phyloP scores from a whole-genome alignment of 1,140 invertebrate species.

The Heliconius melpomene region DNA sequence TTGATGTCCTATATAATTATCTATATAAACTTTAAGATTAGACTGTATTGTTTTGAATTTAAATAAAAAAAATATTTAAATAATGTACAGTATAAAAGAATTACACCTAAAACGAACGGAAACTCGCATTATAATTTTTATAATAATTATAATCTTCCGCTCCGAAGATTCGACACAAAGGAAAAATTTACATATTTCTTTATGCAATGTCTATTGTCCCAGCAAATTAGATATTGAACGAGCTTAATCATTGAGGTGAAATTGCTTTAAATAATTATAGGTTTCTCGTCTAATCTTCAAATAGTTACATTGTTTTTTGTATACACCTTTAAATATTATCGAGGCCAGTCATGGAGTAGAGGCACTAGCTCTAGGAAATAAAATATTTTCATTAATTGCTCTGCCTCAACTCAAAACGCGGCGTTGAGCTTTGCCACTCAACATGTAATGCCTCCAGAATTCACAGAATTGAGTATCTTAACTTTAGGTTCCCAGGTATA shows the following conservation, averaged over 20 bases:
- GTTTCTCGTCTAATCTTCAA: conserved; percentile 22
- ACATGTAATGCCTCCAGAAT: too few species aligned
- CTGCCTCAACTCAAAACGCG: too few species aligned
- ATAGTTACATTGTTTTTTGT: background rate
- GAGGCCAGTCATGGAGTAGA: too few species aligned
- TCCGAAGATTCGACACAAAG: conserved; percentile 65
- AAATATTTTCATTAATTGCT: too few species aligned
- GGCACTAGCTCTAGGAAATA: too few species aligned
- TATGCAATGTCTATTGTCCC: conserved; percentile 69
- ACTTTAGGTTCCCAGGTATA: too few species aligned
- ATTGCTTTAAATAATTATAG: conserved; percentile 63
- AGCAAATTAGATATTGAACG: conserved; percentile 66
- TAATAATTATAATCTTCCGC: conserved; percentile 75
- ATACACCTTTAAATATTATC: background rate
- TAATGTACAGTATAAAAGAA: background rate
- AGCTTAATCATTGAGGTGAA: conserved; percentile 59
- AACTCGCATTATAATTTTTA: conserved; percentile 33
- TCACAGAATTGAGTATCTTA: too few species aligned
- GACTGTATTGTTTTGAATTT: background rate
- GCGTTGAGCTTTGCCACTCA: too few species aligned
- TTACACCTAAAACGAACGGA: conserved; percentile 23
- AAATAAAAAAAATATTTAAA: background rate
- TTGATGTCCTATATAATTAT: background rate
- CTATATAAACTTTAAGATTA: background rate
- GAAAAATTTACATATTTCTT: conserved; percentile 71